phyloP scores from a whole-genome alignment of 2,797 vertebrate species.

The Danio albolineatus region DNA sequence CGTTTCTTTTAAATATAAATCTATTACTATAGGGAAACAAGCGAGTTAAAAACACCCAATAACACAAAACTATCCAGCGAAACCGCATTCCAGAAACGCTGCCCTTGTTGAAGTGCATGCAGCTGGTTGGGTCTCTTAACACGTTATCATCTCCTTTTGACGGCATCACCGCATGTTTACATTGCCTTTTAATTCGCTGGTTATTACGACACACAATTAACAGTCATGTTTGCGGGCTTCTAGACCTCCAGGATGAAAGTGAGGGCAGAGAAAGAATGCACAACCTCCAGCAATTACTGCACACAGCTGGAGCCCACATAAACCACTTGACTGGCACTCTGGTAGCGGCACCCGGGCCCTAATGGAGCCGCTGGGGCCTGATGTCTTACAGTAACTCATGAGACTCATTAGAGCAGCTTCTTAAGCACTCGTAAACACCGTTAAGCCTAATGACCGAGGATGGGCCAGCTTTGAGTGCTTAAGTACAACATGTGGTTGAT shows the following conservation, averaged over 20 bases:
- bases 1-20: too few relatives aligned
- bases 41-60: neutral
- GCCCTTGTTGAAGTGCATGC: neutral
- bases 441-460: slow-evolving; percentile 65
- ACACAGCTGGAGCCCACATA: slow-evolving; percentile 76
- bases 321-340: slow-evolving; percentile 76
- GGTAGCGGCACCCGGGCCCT: slow-evolving; percentile 60
- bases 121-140: slow-evolving; percentile 21
- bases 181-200: slow-evolving; percentile 55
- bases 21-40: too few relatives aligned
- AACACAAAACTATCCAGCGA: too few relatives aligned
- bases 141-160: slow-evolving; percentile 54
- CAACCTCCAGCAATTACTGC: slow-evolving; percentile 73
- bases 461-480: slow-evolving; percentile 67
- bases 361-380: slow-evolving; percentile 70
- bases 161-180: slow-evolving; percentile 55
- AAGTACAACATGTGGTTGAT: slow-evolving; percentile 59
- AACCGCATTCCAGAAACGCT: neutral
- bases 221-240: slow-evolving; percentile 53
- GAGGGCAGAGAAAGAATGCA: slow-evolving; percentile 61
- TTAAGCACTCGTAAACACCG: slow-evolving; percentile 80
- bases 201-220: slow-evolving; percentile 66
- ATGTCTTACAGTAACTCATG: slow-evolving; percentile 77
- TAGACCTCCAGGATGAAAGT: slow-evolving; percentile 57
- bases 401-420: slow-evolving; percentile 77